Percentiles rank a stretch among this genome's conserved stretches.
Conservation (phyloP, 1,140 invertebrate genomes). For the Magallana ariakensis region DNA sequence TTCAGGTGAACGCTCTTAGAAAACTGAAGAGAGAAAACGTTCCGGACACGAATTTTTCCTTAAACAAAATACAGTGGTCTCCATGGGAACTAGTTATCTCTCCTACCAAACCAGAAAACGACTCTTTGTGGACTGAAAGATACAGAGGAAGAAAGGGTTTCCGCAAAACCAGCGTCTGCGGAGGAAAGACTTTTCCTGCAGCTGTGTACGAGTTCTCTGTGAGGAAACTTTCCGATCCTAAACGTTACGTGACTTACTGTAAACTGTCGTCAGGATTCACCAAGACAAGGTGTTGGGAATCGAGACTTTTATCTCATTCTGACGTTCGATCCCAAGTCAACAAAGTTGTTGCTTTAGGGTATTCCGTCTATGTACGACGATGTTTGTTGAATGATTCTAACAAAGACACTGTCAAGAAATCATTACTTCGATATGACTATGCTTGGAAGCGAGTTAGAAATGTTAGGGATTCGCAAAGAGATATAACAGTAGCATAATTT, state of each 20-base stretch:
- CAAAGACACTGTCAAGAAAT: not conserved
- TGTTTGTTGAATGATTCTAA: constrained; percentile 18
- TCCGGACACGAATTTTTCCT: constrained; percentile 57
- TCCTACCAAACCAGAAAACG: not conserved
- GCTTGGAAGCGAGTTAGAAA: constrained; percentile 29
- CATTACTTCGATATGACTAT: constrained; percentile 49
- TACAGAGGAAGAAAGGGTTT: constrained; percentile 35
- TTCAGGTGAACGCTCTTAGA: constrained; percentile 29
- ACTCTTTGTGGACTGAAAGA: constrained; percentile 38
- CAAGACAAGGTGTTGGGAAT: constrained; percentile 43
- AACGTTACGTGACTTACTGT: constrained; percentile 53
- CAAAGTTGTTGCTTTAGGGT: constrained; percentile 43
- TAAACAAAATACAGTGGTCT: constrained; percentile 57
- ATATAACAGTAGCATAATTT: no score
- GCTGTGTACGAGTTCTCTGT: constrained; percentile 62
- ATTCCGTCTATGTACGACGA: constrained; percentile 38
- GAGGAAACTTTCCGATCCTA: constrained; percentile 39
- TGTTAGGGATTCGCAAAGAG: no score
- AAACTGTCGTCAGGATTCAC: constrained; percentile 46
- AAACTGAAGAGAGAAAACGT: constrained; percentile 55
- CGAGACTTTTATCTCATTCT: constrained; percentile 33
- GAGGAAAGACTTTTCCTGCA: constrained; percentile 24
- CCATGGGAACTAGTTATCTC: constrained; percentile 55
- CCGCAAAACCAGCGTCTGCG: constrained; percentile 45
- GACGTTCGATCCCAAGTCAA: constrained; percentile 45